A percentile compares a stretch with the other conserved stretches of the same genome.
These are phyloP conservation scores for Heliconius hewitsoni DNA, from an alignment of 1,140 invertebrate genomes.

Conservation along the genomic window DNA sequence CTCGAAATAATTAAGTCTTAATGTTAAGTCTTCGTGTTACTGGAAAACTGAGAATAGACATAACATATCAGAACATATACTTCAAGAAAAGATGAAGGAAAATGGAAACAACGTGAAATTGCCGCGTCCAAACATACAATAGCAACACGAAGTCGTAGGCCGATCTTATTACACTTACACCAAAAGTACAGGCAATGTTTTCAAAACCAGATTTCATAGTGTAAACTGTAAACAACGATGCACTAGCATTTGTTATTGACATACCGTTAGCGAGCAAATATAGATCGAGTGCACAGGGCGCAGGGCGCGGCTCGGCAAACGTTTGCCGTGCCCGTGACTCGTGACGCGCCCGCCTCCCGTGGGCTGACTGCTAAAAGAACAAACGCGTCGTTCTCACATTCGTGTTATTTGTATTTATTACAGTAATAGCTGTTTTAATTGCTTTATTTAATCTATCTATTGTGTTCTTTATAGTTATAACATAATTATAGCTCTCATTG, in stretches of 20 bases:
- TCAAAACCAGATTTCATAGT: background rate
- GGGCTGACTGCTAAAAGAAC: conserved; percentile 23
- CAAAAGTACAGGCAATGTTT: background rate
- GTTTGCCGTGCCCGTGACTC: conserved; percentile 50
- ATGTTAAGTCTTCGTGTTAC: background rate
- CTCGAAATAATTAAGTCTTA: no score
- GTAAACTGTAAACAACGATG: background rate
- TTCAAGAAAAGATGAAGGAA: background rate
- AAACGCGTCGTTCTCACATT: conserved; percentile 55
- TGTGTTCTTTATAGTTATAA: background rate
- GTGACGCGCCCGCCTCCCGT: conserved; percentile 42
- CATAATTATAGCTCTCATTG: background rate
- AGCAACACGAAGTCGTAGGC: no score
- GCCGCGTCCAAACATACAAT: background rate
- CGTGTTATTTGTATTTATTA: conserved; percentile 66
- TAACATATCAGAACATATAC: background rate
- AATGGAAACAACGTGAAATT: background rate
- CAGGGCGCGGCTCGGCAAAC: conserved; percentile 59
- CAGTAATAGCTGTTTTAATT: conserved; percentile 68
- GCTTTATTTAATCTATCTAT: conserved; percentile 13
- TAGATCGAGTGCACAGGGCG: conserved; percentile 44
- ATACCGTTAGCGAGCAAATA: conserved; percentile 50
- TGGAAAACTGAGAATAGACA: background rate
- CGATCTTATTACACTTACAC: background rate
- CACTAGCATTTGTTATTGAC: conserved; percentile 32